Evolutionary conservation across 2,113 vertebrate genomes (phyloP).

Genomic region (Leuciscus idus): DNA sequence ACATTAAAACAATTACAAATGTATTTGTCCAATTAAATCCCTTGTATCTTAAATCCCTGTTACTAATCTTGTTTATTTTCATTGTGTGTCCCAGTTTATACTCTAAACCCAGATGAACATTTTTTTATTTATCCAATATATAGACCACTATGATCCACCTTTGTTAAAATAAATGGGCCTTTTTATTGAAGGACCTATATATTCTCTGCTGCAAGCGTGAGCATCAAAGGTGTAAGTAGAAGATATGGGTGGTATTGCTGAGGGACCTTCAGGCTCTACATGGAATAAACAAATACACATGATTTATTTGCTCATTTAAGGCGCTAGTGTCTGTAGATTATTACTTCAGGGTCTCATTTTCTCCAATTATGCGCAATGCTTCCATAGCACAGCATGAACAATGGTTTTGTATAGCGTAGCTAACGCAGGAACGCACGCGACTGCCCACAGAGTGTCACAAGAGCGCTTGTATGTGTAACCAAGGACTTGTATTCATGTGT

Average conservation of each 20-base stretch:
- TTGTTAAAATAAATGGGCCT: constrained; percentile 23
- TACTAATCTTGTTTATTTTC: constrained; percentile 17
- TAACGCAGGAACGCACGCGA: constrained; percentile 61
- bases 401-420: constrained; percentile 59
- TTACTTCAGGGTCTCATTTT: constrained; percentile 70
- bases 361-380: constrained; percentile 55
- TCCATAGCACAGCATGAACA: constrained; percentile 64
- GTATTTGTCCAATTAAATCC: too few relatives aligned
- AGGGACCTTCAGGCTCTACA: constrained; percentile 54
- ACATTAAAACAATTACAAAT: too few relatives aligned
- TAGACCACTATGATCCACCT: neutral
- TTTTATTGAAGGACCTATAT: constrained; percentile 36
- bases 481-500: constrained; percentile 28
- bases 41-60: neutral
- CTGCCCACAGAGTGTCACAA: constrained; percentile 46
- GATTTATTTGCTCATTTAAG: constrained; percentile 77
- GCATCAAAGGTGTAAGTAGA: constrained; percentile 57
- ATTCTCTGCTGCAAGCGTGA: constrained; percentile 56
- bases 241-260: constrained; percentile 50
- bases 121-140: neutral
- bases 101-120: neutral
- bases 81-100: neutral
- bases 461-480: constrained; percentile 2
- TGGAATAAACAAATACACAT: constrained; percentile 38
- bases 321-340: constrained; percentile 65